A percentile compares a stretch with the other conserved stretches of the same genome.
These are phyloP conservation scores for Manis pentadactyla DNA, from an alignment of 2,797 vertebrate species.

Conservation along the genomic window DNA sequence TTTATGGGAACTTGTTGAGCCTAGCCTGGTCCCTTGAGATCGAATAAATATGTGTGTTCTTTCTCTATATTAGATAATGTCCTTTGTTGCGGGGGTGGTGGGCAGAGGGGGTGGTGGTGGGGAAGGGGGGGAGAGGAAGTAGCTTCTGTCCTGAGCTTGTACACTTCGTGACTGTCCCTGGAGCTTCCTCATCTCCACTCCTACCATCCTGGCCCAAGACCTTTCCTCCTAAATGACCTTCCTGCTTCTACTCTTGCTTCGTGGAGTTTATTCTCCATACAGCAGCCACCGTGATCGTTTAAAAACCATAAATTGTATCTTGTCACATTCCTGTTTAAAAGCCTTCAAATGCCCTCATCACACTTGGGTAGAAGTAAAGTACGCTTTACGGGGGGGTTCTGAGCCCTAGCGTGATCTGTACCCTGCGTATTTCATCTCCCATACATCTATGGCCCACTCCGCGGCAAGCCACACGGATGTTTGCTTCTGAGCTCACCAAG, in stretches of 20 bases:
- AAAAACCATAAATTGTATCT: not conserved
- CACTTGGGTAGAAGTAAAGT: not conserved
- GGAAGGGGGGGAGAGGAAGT: not conserved
- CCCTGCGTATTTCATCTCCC: not conserved
- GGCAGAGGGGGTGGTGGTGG: too few relatives aligned
- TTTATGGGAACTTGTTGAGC: not conserved
- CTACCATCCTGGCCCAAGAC: not conserved
- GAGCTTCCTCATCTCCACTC: not conserved
- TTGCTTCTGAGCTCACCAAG: not conserved
- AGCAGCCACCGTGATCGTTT: not conserved
- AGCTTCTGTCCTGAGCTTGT: not conserved
- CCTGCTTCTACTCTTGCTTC: not conserved
- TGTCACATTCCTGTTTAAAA: conserved; percentile 39
- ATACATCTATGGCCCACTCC: not conserved
- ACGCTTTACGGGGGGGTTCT: not conserved
- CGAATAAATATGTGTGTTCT: not conserved
- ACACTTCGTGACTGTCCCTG: not conserved
- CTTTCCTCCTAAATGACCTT: not conserved
- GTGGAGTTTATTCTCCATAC: not conserved
- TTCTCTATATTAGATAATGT: not conserved
- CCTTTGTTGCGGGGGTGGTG: not conserved
- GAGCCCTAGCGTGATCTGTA: not conserved
- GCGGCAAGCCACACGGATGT: not conserved
- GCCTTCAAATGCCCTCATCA: not conserved
- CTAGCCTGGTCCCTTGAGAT: not conserved